Percentiles rank a stretch among this genome's conserved stretches.
phyloP scores from a whole-genome alignment of 2,888 invertebrate species.

The Dione vanillae region DNA sequence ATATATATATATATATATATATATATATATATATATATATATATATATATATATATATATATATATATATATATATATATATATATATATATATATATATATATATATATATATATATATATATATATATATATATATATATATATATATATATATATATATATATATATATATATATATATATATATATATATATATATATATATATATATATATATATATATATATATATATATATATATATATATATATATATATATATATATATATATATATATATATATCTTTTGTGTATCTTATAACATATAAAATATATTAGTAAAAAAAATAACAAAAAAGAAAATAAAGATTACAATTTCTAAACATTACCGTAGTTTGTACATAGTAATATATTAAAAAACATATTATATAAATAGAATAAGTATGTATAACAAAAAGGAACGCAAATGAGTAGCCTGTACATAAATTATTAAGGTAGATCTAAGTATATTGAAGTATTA shows the following conservation, averaged over 20 bases:
- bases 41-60: not conserved
- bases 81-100: not conserved
- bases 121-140: constrained; percentile 7
- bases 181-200: constrained; percentile 7
- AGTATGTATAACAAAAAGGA: not conserved
- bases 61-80: constrained; percentile 7
- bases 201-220: not conserved
- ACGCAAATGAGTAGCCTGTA: constrained; percentile 23
- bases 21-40: not conserved
- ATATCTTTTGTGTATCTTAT: no score
- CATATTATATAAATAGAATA: not conserved
- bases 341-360: constrained; percentile 19
- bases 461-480: not conserved
- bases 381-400: not conserved
- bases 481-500: not conserved
- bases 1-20: constrained; percentile 5
- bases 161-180: not conserved
- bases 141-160: not conserved
- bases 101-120: not conserved
- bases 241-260: constrained; percentile 7
- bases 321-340: not conserved
- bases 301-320: no score
- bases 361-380: constrained; percentile 20
- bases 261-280: not conserved
- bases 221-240: not conserved